Evolutionary conservation across 2,797 vertebrate genomes (phyloP).

Genomic region (Crocidura indochinensis): DNA sequence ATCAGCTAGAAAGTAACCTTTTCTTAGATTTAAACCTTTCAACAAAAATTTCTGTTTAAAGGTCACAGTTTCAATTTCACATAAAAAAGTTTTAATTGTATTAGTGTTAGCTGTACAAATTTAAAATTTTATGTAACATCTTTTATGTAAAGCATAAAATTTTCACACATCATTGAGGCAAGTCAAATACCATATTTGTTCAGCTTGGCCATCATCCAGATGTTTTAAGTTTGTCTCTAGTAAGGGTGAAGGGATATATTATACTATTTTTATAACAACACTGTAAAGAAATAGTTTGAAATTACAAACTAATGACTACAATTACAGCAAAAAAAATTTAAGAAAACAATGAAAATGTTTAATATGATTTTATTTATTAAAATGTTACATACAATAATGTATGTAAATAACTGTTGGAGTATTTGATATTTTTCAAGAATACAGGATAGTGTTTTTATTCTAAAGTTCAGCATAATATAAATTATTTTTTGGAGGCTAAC

Average conservation of each 20-base stretch:
- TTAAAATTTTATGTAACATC: background rate
- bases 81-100: background rate
- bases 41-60: background rate
- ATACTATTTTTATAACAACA: background rate
- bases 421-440: background rate
- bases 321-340: background rate
- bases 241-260: background rate
- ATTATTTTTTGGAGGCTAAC: background rate
- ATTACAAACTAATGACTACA: no score
- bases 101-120: background rate
- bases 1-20: background rate
- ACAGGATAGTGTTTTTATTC: conserved; percentile 36
- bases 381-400: conserved; percentile 35
- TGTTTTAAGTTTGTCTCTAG: conserved; percentile 8
- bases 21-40: background rate
- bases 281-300: background rate
- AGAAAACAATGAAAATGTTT: background rate
- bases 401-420: background rate
- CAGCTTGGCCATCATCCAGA: background rate
- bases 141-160: conserved; percentile 22
- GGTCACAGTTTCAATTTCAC: background rate
- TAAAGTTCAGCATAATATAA: background rate
- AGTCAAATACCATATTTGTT: background rate
- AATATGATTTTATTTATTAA: conserved; percentile 14
- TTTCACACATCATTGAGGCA: conserved; percentile 2